A percentile compares a stretch with the other conserved stretches of the same genome.
Evolutionary conservation across 2,888 invertebrate species (phyloP).

Genomic region (Epinotia ramella): DNA sequence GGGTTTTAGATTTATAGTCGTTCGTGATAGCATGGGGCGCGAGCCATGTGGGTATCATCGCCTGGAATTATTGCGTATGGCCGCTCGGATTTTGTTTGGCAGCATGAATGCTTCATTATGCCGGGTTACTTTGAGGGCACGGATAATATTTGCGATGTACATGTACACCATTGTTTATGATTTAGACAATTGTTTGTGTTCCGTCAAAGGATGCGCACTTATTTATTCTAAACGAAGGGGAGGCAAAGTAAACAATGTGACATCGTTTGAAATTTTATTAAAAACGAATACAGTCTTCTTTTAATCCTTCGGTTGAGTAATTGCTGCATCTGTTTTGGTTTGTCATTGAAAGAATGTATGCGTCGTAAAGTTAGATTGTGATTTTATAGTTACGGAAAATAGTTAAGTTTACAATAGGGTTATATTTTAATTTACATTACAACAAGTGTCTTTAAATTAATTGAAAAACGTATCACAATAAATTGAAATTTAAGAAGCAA

Average conservation of each 20-base stretch:
- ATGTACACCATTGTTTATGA: slow-evolving; percentile 79
- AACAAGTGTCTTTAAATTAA: background rate
- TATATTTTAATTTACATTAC: background rate
- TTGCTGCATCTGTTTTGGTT: slow-evolving; percentile 37
- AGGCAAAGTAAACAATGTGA: slow-evolving; percentile 65
- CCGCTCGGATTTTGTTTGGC: slow-evolving; percentile 84
- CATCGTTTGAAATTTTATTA: slow-evolving; percentile 48
- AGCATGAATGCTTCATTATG: slow-evolving; percentile 85
- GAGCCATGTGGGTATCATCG: slow-evolving; percentile 60
- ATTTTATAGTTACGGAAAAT: slow-evolving; percentile 15
- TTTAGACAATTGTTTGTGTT: slow-evolving; percentile 84
- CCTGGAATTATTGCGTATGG: slow-evolving; percentile 84
- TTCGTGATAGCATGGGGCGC: slow-evolving; percentile 74
- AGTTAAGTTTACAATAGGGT: background rate
- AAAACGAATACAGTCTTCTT: slow-evolving; percentile 46
- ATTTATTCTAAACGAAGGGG: slow-evolving; percentile 71
- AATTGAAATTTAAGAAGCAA: background rate
- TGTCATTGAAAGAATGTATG: slow-evolving; percentile 17
- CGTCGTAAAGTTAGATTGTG: slow-evolving; percentile 29
- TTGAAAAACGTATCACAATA: background rate
- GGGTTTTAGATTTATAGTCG: slow-evolving; percentile 78
- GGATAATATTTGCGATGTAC: slow-evolving; percentile 83
- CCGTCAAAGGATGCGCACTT: slow-evolving; percentile 84
- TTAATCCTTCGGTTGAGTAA: slow-evolving; percentile 35
- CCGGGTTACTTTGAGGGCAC: slow-evolving; percentile 77